phyloP scores from a whole-genome alignment of 2,113 vertebrate species.

The Pterocles gutturalis region DNA sequence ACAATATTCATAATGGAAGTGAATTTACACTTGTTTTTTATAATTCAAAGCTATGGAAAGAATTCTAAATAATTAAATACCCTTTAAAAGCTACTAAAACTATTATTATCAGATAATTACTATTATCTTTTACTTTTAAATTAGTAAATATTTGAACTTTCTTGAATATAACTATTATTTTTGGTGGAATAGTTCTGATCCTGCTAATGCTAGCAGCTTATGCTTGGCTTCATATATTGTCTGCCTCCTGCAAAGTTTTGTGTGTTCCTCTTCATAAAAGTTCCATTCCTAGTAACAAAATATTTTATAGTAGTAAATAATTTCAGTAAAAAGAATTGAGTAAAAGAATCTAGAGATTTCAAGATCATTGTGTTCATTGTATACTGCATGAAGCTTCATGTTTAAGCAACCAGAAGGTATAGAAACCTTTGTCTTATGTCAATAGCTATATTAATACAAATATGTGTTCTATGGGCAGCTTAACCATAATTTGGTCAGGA shows the following conservation, averaged over 20 bases:
- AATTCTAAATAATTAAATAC: not conserved
- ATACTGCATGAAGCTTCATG: not conserved
- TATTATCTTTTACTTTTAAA: not conserved
- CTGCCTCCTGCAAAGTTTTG: not conserved
- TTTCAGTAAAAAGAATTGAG: not conserved
- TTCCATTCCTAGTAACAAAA: not conserved
- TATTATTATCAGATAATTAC: not conserved
- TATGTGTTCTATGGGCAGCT: not conserved
- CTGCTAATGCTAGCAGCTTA: not conserved
- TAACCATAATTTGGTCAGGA: not conserved
- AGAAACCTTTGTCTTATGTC: not conserved
- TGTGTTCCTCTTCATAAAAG: not conserved
- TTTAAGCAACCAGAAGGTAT: not conserved
- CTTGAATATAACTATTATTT: not conserved
- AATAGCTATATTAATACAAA: not conserved
- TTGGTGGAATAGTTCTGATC: not conserved
- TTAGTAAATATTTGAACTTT: not conserved
- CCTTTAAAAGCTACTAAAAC: not conserved
- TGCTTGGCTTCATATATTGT: not conserved
- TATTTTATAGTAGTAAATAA: not conserved
- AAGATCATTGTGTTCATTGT: not conserved
- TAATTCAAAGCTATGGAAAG: not conserved
- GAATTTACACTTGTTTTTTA: not conserved
- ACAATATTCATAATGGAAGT: not conserved
- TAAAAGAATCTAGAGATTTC: not conserved